Base-by-base conservation (phyloP, 2,888 invertebrate species). In the Himalopsyche tibetana region DNA sequence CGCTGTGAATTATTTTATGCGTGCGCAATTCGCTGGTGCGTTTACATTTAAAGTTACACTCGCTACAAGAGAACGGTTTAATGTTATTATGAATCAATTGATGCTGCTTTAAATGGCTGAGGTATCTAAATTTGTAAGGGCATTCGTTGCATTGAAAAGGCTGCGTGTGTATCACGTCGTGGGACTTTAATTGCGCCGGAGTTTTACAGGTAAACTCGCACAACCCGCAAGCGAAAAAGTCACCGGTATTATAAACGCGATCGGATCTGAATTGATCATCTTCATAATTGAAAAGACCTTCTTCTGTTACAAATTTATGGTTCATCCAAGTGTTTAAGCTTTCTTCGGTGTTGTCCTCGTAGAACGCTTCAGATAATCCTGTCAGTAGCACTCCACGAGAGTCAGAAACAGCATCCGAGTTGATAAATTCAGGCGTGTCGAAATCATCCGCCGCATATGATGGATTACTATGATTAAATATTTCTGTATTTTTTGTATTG, bases 1-100 rank as follows among this genome's bases (percentile, higher is more conserved):
- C 81, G 6, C 55, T 82, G 45, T 84, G 81, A 28, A 51, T 81
- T 19, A 63, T 55, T 42, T 55, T 81, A n/a, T 84, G 84, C n/a
- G 42, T 63, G 9, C 51, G 19, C 38, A 84, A n/a, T 40, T 38
- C 38, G 28, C 42, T 45, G 4, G 38, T 55, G 28, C 56, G 40
- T 11, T 69, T 81, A 45, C 81, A 81, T 12, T 17, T 45, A 69
- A 42, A 84, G 9, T 17, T 28, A 12, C 84, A 81, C 15, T 36
- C 15, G 19, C 55, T 55, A 55, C 82, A 82, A 11, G 82, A n/a
- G 17, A 82, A 82, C 1, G 82, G 82, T 36, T 82, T 82, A 9
- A 55, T 55, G 9, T 38, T 55, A 19, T 45, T 55, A 36, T 82
- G 82, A 28, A 82, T 55, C 51, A 82, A 38, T 36, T 82, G 45